A percentile compares a stretch with the other conserved stretches of the same genome.
These are phyloP conservation scores for Apamea crenata DNA, from an alignment of 2,888 invertebrate genomes.

Conservation along the genomic window DNA sequence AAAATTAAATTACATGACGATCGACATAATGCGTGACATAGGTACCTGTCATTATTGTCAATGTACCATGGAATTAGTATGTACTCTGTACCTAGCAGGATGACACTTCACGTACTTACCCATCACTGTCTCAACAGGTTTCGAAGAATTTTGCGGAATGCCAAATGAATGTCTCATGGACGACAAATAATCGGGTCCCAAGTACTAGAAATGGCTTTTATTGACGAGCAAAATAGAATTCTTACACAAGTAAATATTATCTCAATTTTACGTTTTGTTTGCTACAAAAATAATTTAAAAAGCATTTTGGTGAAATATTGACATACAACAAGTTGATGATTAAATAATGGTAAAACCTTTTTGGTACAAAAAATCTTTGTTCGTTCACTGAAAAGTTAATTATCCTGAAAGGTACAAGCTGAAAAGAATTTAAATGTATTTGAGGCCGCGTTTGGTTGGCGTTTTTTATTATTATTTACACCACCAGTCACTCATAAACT, in stretches of 20 bases:
- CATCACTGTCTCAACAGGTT: slow-evolving; percentile 45
- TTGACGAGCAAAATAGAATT: slow-evolving; percentile 5
- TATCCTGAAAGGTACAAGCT: neutral
- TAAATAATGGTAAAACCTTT: neutral
- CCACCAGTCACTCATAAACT: neutral
- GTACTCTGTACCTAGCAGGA: neutral
- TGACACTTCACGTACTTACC: slow-evolving; percentile 1
- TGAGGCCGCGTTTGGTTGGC: neutral
- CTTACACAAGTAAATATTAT: neutral
- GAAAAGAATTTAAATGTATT: neutral
- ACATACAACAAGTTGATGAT: neutral
- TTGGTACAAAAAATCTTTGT: slow-evolving; percentile 5
- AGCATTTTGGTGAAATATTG: neutral
- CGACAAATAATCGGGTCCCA: slow-evolving; percentile 24
- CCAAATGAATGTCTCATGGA: slow-evolving; percentile 19
- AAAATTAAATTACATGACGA: too few species aligned
- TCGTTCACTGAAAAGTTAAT: slow-evolving; percentile 1
- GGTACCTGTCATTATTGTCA: neutral
- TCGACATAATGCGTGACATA: neutral
- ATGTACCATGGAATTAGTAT: neutral
- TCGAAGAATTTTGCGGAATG: slow-evolving; percentile 34
- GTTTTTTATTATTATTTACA: neutral
- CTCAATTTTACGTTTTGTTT: neutral
- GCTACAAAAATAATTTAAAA: neutral
- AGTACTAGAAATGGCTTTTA: slow-evolving; percentile 17